phyloP scores from a whole-genome alignment of 2,888 invertebrate species.

The Herminia tarsipennalis region DNA sequence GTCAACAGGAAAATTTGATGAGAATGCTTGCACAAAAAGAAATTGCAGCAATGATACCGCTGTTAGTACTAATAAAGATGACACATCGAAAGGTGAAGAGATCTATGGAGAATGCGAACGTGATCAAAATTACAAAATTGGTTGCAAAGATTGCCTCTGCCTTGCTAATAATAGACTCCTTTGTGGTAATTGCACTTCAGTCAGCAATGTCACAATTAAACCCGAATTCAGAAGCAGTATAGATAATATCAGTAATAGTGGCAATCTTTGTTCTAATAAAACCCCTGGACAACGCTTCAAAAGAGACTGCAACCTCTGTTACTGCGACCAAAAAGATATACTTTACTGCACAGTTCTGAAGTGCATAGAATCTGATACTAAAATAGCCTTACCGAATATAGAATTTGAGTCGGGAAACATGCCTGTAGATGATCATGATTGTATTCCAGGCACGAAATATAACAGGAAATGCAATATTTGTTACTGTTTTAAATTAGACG shows the following conservation, averaged over 20 bases:
- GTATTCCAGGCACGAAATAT: conserved; percentile 58
- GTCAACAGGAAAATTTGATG: conserved; percentile 49
- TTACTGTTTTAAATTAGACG: conserved; percentile 50
- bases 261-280: conserved; percentile 38
- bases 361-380: conserved; percentile 44
- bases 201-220: not conserved
- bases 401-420: conserved; percentile 15
- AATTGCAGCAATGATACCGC: conserved; percentile 51
- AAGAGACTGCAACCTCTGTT: conserved; percentile 82
- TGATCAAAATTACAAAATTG: conserved; percentile 71
- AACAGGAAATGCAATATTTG: conserved; percentile 68
- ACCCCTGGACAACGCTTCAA: conserved; percentile 65
- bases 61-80: conserved; percentile 23
- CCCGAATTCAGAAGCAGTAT: too few relatives aligned
- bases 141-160: conserved; percentile 83
- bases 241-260: not conserved
- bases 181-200: conserved; percentile 67
- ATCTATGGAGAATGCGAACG: conserved; percentile 66
- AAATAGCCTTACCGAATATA: conserved; percentile 14
- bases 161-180: conserved; percentile 74
- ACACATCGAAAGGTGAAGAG: not conserved
- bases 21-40: conserved; percentile 59
- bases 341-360: conserved; percentile 74
- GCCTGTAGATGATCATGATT: conserved; percentile 50
- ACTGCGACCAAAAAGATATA: conserved; percentile 71